phyloP scores from a whole-genome alignment of 2,797 vertebrate genomes.

The Bradypodion ventrale region DNA sequence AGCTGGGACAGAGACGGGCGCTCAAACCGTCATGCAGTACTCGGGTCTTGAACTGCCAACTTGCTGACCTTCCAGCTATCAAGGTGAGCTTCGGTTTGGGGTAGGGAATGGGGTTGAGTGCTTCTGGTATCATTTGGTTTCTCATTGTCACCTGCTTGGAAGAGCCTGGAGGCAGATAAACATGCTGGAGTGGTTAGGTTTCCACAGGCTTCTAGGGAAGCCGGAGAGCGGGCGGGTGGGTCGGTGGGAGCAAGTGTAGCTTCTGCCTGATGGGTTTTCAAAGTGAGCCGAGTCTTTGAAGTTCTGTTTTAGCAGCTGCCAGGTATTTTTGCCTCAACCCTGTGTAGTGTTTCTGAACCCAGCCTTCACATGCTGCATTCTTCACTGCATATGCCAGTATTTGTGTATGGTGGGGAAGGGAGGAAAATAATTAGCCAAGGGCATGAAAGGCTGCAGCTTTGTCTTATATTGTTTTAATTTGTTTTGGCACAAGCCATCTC shows the following conservation, averaged over 20 bases:
- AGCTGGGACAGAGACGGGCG: too few species aligned
- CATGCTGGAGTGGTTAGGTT: slow-evolving; percentile 90
- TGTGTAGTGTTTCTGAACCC: slow-evolving; percentile 63
- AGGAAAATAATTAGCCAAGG: slow-evolving; percentile 37
- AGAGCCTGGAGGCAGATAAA: slow-evolving; percentile 76
- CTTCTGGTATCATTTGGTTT: slow-evolving; percentile 45
- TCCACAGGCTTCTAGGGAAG: slow-evolving; percentile 83
- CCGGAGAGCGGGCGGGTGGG: too few species aligned
- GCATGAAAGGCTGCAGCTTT: slow-evolving; percentile 18
- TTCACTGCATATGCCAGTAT: slow-evolving; percentile 49
- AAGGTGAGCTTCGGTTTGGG: too few species aligned
- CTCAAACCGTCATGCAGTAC: too few species aligned
- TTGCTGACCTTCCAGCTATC: too few species aligned
- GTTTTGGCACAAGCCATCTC: slow-evolving; percentile 14
- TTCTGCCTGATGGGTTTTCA: slow-evolving; percentile 84
- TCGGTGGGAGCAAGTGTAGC: slow-evolving; percentile 79
- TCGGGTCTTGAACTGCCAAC: too few species aligned
- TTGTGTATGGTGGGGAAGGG: slow-evolving; percentile 36
- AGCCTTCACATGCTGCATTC: slow-evolving; percentile 49
- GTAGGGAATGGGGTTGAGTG: slow-evolving; percentile 8
- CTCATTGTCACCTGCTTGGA: slow-evolving; percentile 55
- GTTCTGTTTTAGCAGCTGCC: slow-evolving; percentile 87
- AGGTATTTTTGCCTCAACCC: slow-evolving; percentile 88
- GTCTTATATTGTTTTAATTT: slow-evolving; percentile 39
- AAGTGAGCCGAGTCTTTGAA: slow-evolving; percentile 88